Evolutionary conservation across 23 tunicate species (phyloP), one percentile per base, ranked within the genome.

Genomic region (Aplidium turbinatum): DNA sequence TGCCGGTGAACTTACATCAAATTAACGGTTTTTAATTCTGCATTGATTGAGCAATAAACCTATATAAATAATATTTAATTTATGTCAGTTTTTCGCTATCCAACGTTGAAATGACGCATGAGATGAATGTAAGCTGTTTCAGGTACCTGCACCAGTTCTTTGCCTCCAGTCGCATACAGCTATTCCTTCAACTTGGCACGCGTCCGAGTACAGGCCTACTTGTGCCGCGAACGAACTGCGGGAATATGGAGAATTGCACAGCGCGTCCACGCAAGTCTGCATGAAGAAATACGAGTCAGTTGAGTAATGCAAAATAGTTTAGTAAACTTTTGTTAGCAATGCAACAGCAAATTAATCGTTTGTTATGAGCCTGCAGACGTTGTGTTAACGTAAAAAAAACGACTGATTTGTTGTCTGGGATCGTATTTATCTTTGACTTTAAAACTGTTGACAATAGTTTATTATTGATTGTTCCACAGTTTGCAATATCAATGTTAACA

Each of bases 81-180:
- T 18, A 63, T 63, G 28, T 23, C 31, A 28, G 9, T 20, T 63
- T 5, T 22, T 5, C 16, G 18, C 18, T 11, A 45, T 45, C 13
- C 51, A 18, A 45, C 13, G 18, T 18, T 13, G 13, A 16, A 16
- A 45, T 45, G 16, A 45, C 50, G 50, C 50, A 16, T 16, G 63
- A 56, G 16, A 18, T 18, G 23, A 13, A 7, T 18, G 7, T 7
- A 56, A 56, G 63, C n/a, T n/a, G n/a, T n/a, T n/a, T n/a, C n/a
- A 16, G n/a, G 26, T 72, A 77, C 82, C 58, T 40, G 60, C 65
- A 4, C 61, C 61, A 22, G 57, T 57, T 42, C 38, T 58, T 13
- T 36, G 4, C 29, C 94, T 63, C 94, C 94, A 87, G 47, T 87
- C 80, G 35, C 94, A 87, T 4, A 73, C 29, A 35, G 38, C 58